Evolutionary conservation across 2,113 vertebrate species (phyloP).

Genomic region (Ornithorhynchus anatinus): DNA sequence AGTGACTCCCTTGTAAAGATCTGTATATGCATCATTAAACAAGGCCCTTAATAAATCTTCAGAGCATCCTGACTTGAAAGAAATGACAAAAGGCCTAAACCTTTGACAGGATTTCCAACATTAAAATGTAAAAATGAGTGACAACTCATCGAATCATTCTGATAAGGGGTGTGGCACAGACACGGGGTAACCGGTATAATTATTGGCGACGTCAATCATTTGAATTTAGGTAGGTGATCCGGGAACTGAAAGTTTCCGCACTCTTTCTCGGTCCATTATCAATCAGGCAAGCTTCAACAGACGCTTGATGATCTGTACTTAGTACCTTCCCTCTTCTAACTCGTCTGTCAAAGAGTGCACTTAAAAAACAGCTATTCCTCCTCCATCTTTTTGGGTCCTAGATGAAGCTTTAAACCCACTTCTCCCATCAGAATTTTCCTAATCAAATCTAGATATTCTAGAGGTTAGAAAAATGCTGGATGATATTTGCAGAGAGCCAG

Average conservation of each 20-base stretch:
- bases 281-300: background rate
- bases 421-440: background rate
- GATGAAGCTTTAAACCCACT: background rate
- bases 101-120: conserved; percentile 53
- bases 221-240: background rate
- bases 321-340: background rate
- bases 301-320: background rate
- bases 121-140: conserved; percentile 50
- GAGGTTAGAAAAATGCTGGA: background rate
- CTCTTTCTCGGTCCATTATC: background rate
- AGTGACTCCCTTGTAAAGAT: conserved; percentile 77
- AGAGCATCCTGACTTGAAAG: conserved; percentile 70
- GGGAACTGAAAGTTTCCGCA: background rate
- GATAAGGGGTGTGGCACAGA: background rate
- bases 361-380: background rate
- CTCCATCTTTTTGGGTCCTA: background rate
- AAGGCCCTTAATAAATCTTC: conserved; percentile 74
- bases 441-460: background rate
- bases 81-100: conserved; percentile 67
- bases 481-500: background rate
- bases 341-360: background rate
- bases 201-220: background rate
- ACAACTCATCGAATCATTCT: conserved; percentile 8
- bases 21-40: conserved; percentile 80
- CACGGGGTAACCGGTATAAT: conserved; percentile 1